Conservation (phyloP, 1,140 invertebrate genomes). For the Drosophila lowei region DNA sequence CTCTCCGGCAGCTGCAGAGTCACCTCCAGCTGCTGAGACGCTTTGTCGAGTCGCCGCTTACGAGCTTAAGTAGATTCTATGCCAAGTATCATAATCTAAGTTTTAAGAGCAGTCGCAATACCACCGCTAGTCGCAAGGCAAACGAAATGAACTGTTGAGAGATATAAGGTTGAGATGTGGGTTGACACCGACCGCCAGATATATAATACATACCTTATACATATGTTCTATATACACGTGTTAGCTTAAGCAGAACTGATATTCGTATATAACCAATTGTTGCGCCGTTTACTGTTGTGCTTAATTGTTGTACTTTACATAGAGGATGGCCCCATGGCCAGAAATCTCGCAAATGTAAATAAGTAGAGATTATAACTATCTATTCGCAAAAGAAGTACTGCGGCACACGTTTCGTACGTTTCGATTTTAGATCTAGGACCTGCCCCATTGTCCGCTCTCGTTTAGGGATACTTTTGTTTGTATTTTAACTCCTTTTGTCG, state of each 20-base stretch:
- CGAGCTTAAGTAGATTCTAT: conserved; percentile 64
- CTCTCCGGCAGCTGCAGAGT: conserved; percentile 25
- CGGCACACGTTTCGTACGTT: conserved; percentile 35
- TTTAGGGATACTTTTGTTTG: conserved; percentile 28
- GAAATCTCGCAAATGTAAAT: conserved; percentile 13
- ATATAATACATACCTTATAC: conserved; percentile 46
- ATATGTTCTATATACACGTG: conserved; percentile 39
- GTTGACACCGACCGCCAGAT: conserved; percentile 15
- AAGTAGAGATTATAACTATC: conserved; percentile 2
- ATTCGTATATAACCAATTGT: conserved; percentile 52
- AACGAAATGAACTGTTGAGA: conserved; percentile 64
- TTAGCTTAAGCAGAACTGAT: conserved; percentile 70
- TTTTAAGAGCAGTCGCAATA: conserved; percentile 65
- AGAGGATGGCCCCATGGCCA: not conserved
- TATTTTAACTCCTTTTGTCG: conserved; percentile 49
- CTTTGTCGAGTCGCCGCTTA: conserved; percentile 68
- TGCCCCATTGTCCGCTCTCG: no score
- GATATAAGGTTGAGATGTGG: conserved; percentile 1
- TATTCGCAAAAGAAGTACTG: conserved; percentile 8
- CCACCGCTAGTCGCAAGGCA: conserved; percentile 72
- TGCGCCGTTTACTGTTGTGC: conserved; percentile 45
- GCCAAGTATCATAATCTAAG: conserved; percentile 69
- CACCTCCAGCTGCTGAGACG: conserved; percentile 26
- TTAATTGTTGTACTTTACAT: conserved; percentile 18
- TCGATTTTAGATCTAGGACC: conserved; percentile 33